Evolutionary conservation across 2,797 vertebrate genomes (phyloP).

Genomic region (Enteromius viviparus): DNA sequence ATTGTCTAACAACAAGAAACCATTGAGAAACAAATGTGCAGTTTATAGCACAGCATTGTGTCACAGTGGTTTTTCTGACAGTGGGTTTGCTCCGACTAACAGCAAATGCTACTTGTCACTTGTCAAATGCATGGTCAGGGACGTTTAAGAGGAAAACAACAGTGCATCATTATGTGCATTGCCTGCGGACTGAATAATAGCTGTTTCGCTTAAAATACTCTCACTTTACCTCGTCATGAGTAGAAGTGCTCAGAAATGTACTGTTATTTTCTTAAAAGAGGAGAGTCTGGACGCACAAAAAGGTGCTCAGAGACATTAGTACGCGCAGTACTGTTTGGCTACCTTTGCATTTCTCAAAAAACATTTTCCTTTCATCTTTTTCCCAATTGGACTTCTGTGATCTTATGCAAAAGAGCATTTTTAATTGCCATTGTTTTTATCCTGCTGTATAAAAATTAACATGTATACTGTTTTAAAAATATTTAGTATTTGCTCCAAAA

Average conservation of each 20-base stretch:
- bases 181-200: conserved; percentile 42
- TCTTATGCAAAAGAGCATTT: conserved; percentile 8
- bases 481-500: not conserved
- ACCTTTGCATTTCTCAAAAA: conserved; percentile 12
- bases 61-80: not conserved
- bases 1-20: conserved; percentile 14
- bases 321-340: not conserved
- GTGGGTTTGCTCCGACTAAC: not conserved
- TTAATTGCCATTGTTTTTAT: not conserved
- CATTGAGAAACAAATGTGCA: not conserved
- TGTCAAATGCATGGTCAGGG: conserved; percentile 56
- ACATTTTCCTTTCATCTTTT: conserved; percentile 8
- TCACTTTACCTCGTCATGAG: conserved; percentile 53
- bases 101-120: conserved; percentile 29
- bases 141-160: conserved; percentile 48
- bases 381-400: conserved; percentile 3
- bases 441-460: not conserved
- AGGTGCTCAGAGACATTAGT: not conserved
- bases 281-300: not conserved
- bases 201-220: conserved; percentile 60
- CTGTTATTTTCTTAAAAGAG: conserved; percentile 59
- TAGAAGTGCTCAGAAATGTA: conserved; percentile 35
- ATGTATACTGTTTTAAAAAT: not conserved
- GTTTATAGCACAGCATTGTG: not conserved
- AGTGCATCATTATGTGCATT: conserved; percentile 23